Percentiles rank a stretch among this genome's conserved stretches.
phyloP scores from a whole-genome alignment of 2,797 vertebrate genomes.

The Cetoscarus ocellatus region DNA sequence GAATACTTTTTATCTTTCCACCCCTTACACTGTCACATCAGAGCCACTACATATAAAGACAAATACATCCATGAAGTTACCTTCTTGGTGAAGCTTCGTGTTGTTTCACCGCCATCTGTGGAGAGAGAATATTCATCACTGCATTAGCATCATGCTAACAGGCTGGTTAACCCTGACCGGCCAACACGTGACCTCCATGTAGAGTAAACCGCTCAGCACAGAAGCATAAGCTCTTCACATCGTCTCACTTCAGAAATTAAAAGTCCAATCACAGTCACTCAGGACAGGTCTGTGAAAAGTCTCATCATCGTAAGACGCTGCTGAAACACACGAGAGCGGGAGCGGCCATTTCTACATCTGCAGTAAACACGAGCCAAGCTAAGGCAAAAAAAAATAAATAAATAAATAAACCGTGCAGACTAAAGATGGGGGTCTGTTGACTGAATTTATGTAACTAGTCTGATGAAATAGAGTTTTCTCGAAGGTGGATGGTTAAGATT shows the following conservation, averaged over 20 bases:
- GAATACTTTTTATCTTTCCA: no score
- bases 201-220: fast-evolving
- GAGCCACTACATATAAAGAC: no score
- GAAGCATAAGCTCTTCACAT: fast-evolving
- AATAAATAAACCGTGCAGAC: no score
- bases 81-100: fast-evolving
- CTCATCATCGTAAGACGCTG: conserved; percentile 83
- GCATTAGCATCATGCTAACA: background rate
- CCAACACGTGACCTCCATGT: conserved; percentile 46
- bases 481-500: conserved; percentile 65
- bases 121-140: fast-evolving
- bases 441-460: fast-evolving
- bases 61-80: background rate
- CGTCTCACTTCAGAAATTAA: conserved; percentile 80
- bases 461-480: fast-evolving
- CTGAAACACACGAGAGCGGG: fast-evolving
- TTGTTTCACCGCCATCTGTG: background rate
- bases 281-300: conserved; percentile 88
- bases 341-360: background rate
- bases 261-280: conserved; percentile 83
- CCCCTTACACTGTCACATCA: no score
- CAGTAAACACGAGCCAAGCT: background rate
- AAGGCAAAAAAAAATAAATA: fast-evolving
- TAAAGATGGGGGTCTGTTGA: fast-evolving
- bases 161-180: fast-evolving